Conservation (phyloP, 2,888 invertebrate species). For the Drosophila nr. fundita region DNA sequence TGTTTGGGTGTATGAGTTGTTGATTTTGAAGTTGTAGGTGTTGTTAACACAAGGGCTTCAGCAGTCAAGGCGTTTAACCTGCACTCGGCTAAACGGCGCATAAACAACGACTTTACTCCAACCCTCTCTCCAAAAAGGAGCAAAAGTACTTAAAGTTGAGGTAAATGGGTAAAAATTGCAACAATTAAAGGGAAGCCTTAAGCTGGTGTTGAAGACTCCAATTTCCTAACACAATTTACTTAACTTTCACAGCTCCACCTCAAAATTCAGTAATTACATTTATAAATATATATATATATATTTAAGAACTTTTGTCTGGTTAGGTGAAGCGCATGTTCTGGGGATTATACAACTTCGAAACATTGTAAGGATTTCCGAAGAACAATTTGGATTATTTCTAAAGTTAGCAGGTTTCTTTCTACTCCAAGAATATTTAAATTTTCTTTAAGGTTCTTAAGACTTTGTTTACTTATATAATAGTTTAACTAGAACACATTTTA, state of each 20-base stretch:
- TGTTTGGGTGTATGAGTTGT: constrained; percentile 4
- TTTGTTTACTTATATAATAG: background rate
- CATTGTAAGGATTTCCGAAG: background rate
- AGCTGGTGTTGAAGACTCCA: background rate
- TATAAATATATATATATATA: background rate
- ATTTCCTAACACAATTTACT: background rate
- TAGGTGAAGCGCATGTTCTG: background rate
- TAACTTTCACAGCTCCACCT: background rate
- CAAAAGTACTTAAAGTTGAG: constrained; percentile 5
- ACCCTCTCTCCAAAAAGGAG: background rate
- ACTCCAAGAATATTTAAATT: background rate
- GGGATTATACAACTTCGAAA: accelerated
- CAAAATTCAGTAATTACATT: background rate
- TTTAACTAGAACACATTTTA: background rate
- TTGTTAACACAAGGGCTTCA: constrained; percentile 45
- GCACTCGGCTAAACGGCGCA: constrained; percentile 56
- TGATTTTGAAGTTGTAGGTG: constrained; percentile 35
- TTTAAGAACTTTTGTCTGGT: background rate
- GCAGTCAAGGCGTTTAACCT: constrained; percentile 48
- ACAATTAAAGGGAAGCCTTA: constrained; percentile 52
- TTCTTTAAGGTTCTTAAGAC: background rate
- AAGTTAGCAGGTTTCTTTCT: background rate
- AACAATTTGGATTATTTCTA: background rate
- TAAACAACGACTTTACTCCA: constrained; percentile 29
- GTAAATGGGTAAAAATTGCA: constrained; percentile 37